phyloP scores from a whole-genome alignment of 2,113 vertebrate genomes.

The Lanius collurio region DNA sequence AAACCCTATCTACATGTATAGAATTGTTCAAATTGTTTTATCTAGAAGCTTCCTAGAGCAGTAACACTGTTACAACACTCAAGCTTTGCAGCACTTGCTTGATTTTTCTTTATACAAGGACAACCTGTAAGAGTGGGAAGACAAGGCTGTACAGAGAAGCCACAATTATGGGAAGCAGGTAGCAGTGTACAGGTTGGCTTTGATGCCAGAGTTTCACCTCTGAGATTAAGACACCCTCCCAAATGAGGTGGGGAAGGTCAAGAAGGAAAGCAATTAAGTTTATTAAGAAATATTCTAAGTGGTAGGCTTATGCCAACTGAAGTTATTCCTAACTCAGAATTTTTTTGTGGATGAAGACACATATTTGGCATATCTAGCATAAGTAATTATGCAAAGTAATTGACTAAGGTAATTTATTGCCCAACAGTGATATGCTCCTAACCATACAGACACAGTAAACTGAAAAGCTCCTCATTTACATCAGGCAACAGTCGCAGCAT shows the following conservation, averaged over 20 bases:
- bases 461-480: background rate
- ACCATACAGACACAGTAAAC: background rate
- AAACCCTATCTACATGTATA: background rate
- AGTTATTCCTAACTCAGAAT: background rate
- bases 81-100: background rate
- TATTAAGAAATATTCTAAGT: background rate
- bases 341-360: background rate
- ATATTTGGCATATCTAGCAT: background rate
- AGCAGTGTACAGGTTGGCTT: background rate
- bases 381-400: background rate
- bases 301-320: background rate
- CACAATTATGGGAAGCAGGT: background rate
- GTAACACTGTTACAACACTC: background rate
- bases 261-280: background rate
- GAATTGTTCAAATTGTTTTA: background rate
- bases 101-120: background rate
- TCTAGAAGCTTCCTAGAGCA: background rate
- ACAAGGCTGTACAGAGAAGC: background rate
- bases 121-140: background rate
- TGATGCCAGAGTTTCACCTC: background rate
- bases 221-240: background rate
- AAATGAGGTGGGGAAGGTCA: background rate
- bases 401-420: background rate
- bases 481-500: background rate
- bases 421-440: background rate